Evolutionary conservation across 2,797 vertebrate genomes (phyloP).

Genomic region (Lepilemur ruficaudatus): DNA sequence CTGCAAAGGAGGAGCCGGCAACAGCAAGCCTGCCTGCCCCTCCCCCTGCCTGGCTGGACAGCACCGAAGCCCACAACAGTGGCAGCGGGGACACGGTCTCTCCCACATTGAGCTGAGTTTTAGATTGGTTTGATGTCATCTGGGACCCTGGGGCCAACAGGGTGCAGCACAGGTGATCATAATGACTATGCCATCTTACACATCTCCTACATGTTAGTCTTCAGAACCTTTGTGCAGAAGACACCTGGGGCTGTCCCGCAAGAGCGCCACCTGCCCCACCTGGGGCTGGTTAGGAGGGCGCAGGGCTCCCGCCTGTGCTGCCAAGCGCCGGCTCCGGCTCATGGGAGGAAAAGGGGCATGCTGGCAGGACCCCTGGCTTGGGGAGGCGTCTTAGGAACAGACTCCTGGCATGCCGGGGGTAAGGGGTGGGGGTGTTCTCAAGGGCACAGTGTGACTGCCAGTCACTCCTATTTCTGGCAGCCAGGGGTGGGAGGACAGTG

Average conservation of each 20-base stretch:
- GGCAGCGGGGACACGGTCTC: neutral
- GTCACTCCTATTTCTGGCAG: neutral
- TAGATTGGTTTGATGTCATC: fast-evolving
- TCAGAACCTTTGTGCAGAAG: neutral
- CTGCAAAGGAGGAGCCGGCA: fast-evolving
- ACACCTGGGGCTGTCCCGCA: fast-evolving
- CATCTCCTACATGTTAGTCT: neutral
- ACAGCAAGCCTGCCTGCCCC: fast-evolving
- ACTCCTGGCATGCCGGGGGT: neutral
- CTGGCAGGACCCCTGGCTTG: neutral
- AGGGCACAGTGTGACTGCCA: neutral
- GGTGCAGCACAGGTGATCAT: neutral
- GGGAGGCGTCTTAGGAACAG: neutral
- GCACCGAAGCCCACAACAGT: fast-evolving
- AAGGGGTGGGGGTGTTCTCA: neutral
- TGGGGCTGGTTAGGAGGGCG: neutral
- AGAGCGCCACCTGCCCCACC: fast-evolving
- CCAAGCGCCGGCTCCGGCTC: neutral
- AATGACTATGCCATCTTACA: fast-evolving
- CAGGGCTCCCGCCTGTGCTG: neutral
- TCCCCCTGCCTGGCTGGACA: neutral
- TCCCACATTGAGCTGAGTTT: neutral
- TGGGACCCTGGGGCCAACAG: neutral
- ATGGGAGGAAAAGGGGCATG: neutral
- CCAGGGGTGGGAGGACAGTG: neutral